Percentiles rank a stretch among this genome's conserved stretches.
Conservation (phyloP, 1,140 invertebrate genomes). For the Meloidogyne exigua region DNA sequence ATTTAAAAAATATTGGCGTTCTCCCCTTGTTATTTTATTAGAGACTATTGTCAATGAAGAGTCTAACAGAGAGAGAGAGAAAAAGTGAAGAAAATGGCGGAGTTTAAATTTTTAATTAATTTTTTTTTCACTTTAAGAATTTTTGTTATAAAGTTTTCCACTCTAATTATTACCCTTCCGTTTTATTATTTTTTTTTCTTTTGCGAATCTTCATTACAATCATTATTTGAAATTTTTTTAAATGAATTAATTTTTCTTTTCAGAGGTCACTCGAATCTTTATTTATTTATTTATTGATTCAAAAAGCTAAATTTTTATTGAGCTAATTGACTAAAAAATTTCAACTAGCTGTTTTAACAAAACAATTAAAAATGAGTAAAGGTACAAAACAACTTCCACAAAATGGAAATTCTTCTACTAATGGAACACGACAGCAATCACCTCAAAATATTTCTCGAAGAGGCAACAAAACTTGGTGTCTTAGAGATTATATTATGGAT, state of each 20-base stretch:
- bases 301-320: neutral
- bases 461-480: constrained; percentile 27
- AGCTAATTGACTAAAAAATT: neutral
- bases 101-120: neutral
- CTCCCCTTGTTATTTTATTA: neutral
- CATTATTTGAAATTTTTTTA: neutral
- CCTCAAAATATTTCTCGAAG: constrained; percentile 8
- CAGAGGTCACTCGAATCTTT: neutral
- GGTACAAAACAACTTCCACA: constrained; percentile 3
- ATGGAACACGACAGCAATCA: constrained; percentile 4
- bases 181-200: neutral
- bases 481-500: constrained; percentile 23
- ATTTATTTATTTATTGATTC: neutral
- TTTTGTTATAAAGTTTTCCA: neutral
- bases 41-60: too few species aligned
- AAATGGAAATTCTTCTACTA: constrained; percentile 18
- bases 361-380: neutral
- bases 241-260: neutral
- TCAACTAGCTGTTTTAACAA: neutral
- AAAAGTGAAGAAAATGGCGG: neutral
- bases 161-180: neutral
- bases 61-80: too few species aligned
- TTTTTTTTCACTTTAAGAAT: neutral
- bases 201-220: too few species aligned
- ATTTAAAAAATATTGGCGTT: neutral